phyloP scores from a whole-genome alignment of 2,888 invertebrate species.

The Deilephila elpenor region DNA sequence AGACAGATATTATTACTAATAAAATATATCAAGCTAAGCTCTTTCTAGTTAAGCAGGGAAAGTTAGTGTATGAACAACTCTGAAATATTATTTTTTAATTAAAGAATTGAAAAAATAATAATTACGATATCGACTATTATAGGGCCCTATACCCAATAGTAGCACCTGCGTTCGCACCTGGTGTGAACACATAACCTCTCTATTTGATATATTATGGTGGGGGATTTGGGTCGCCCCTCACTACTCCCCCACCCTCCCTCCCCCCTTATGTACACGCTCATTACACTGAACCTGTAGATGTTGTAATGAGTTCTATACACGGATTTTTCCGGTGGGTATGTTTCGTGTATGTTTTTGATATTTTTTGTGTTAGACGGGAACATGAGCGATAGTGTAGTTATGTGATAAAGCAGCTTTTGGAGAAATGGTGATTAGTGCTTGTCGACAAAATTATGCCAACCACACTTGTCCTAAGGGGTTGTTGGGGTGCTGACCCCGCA shows the following conservation, averaged over 20 bases:
- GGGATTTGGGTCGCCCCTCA: background rate
- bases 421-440: too few species aligned
- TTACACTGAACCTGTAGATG: background rate
- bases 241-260: too few species aligned
- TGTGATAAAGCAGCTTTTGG: too few species aligned
- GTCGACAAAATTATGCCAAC: too few species aligned
- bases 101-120: too few species aligned
- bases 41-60: background rate
- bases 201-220: slow-evolving; percentile 4
- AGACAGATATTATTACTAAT: too few species aligned
- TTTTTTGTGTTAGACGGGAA: too few species aligned
- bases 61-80: background rate
- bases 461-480: too few species aligned
- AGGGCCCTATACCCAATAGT: background rate
- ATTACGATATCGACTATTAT: too few species aligned
- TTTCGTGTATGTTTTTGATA: background rate
- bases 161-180: background rate
- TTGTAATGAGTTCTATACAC: background rate
- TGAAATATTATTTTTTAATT: too few species aligned
- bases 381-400: too few species aligned
- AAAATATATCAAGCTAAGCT: too few species aligned
- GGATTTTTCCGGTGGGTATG: background rate
- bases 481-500: accelerated
- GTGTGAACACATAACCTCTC: background rate
- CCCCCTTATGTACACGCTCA: background rate